These are phyloP conservation scores for Callipepla californica DNA, from an alignment of 2,113 vertebrate species.

Conservation along the genomic window DNA sequence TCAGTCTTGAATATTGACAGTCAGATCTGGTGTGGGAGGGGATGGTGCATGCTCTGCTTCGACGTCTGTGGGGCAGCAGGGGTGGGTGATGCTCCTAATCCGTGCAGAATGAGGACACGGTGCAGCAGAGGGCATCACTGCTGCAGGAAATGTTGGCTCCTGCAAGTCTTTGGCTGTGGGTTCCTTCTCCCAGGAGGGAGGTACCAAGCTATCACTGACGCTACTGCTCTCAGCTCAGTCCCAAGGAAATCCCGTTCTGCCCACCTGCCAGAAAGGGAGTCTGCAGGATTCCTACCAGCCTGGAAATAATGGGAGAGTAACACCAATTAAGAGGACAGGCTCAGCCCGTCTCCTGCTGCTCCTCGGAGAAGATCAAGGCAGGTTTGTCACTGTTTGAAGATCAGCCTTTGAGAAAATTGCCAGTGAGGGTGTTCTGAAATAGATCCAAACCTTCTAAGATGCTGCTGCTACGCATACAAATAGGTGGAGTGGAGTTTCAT, in stretches of 20 bases:
- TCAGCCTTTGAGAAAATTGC: conserved; percentile 64
- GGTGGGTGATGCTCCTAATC: background rate
- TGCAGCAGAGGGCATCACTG: background rate
- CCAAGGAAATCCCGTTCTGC: conserved; percentile 55
- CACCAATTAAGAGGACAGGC: conserved; percentile 45
- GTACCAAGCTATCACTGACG: background rate
- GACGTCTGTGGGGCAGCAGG: too few relatives aligned
- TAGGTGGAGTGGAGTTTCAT: conserved; percentile 11
- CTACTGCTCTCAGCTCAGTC: conserved; percentile 44
- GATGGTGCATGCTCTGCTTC: background rate
- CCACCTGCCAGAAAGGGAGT: conserved; percentile 41
- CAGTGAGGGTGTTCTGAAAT: conserved; percentile 63
- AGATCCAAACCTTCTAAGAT: conserved; percentile 34
- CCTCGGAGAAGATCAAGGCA: conserved; percentile 23
- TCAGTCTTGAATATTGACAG: background rate
- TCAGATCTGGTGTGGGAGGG: too few relatives aligned
- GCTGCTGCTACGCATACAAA: background rate
- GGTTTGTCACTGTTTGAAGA: conserved; percentile 70
- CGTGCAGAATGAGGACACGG: background rate
- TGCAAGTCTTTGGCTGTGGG: background rate
- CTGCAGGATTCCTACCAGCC: conserved; percentile 42
- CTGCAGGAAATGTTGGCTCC: background rate
- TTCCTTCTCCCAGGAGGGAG: background rate
- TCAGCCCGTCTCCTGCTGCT: conserved; percentile 28
- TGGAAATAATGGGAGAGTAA: conserved; percentile 25